Base-by-base conservation (phyloP, 2,113 vertebrate genomes). In the Sus scrofa region DNA sequence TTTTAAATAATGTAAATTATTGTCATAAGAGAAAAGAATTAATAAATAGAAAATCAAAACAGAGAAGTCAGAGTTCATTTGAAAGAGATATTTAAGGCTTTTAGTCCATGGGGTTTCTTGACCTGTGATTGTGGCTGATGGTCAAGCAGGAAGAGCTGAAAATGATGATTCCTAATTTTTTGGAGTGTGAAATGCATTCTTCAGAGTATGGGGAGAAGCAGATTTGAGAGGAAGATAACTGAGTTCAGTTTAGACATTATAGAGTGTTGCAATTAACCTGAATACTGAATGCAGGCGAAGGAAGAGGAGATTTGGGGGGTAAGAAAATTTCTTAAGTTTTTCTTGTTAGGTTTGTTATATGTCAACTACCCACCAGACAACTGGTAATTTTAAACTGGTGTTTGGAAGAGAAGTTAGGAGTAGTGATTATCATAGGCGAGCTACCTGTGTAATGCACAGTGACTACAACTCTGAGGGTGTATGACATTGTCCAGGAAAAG, bases 11-110 rank as follows among this genome's bases (percentile, higher is more conserved):
- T 74, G 2, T 79, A 60, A 81, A 52, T 94, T 88, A 52, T 39
- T 89, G 86, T 89, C 44, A 71, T 58, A 79, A 34, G 37, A 84
- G 70, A 89, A 96, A 90, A 91, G 5, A 90, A 88, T 82, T 54
- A 65, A 92, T 86, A 71, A 63, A 85, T 65, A 78, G 32, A 37
- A 60, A 73, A 52, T 13, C 14, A n/a, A 86, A 91, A 71, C n/a
- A 84, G 58, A 81, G 75, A 87, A 62, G 27, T 8, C 79, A 84
- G 32, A 56, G 56, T n/a, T 3, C 74, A 15, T 78, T 77, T 96
- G 16, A 78, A 95, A 75, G 56, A 79, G 30, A 71, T 8, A 52
- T 37, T 92, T 56, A 37, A 32, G 71, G 19, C 7, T 63, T 85
- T 11, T 34, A 62, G 71, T 78, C 27, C 20, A 6, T 19, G 39